Conservation (phyloP, 2,888 invertebrate genomes). For the Dorcus parallelipipedus region DNA sequence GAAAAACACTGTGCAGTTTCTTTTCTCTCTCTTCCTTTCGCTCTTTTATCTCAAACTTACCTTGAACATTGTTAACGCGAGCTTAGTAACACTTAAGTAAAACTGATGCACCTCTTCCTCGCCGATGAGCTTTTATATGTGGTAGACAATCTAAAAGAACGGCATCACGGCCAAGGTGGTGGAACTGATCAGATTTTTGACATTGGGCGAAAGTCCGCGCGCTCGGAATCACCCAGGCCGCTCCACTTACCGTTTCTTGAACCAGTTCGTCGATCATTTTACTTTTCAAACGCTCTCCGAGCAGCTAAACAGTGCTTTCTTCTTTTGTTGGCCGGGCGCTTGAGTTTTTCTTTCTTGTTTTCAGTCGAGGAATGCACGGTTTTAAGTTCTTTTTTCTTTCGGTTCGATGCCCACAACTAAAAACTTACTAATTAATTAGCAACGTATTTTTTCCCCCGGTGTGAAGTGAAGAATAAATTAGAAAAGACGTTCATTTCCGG, state of each 20-base stretch:
- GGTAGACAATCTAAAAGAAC: constrained; percentile 20
- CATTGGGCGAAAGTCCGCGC: constrained; percentile 23
- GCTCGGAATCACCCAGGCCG: constrained; percentile 21
- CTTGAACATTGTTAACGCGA: constrained; percentile 15
- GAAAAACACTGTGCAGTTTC: constrained; percentile 8
- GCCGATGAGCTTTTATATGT: constrained; percentile 18
- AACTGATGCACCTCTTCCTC: constrained; percentile 17
- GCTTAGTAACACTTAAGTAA: constrained; percentile 4
- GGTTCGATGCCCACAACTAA: no score
- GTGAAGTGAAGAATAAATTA: no score
- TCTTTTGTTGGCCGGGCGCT: constrained; percentile 13
- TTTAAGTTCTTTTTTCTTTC: no score
- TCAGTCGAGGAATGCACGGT: no score
- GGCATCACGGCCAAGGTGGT: constrained; percentile 17
- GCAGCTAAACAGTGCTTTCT: constrained; percentile 15
- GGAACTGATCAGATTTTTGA: constrained; percentile 24
- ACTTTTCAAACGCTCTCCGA: constrained; percentile 23
- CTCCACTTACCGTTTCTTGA: constrained; percentile 28
- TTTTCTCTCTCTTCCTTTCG: neutral
- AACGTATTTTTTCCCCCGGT: no score
- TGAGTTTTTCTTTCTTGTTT: no score
- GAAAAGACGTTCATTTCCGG: no score
- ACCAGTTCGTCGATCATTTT: constrained; percentile 29
- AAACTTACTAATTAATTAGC: no score
- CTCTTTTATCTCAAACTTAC: neutral